Evolutionary conservation across 2,797 vertebrate species (phyloP), one percentile per base, ranked within the genome.

Genomic region (Denticeps clupeoides): DNA sequence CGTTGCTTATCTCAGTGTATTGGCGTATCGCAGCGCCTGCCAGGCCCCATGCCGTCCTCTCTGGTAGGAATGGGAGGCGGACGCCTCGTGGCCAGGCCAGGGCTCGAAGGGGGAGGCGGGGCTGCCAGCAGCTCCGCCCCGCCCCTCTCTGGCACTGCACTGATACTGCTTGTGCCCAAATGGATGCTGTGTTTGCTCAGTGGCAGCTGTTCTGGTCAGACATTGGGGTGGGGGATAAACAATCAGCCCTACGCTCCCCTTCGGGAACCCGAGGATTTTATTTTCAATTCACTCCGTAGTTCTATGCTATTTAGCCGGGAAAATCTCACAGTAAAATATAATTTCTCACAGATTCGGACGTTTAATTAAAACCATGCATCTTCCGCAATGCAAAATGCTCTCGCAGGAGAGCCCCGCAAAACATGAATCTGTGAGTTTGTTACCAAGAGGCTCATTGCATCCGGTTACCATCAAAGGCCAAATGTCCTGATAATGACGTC

Each of bases 211-310:
- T 24, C 10, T 19, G 24, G 2, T 19, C 33, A 15, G 28, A 10
- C 45, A 32, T 29, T 25, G 21, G 18, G 19, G 22, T 21, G 11
- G 8, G 27, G 25, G 25, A 27, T 10, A 7, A 10, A 1, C 26
- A 43, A 29, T 13, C 42, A 53, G 47, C 46, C 32, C 2, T n/a
- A 31, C 56, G 33, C 43, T 2, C 58, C 33, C 49, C 63, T 66
- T 53, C 57, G 41, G 60, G 59, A 27, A 26, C 10, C 7, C n/a
- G n/a, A n/a, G n/a, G n/a, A n/a, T n/a, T 27, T 38, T 71, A 68
- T 55, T 65, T 61, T 58, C 51, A 38, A 25, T 53, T 18, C 59
- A 25, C 6, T 15, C 31, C 32, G 11, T 24, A 11, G 10, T 41
- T n/a, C n/a, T n/a, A n/a, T n/a, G n/a, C n/a, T n/a, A n/a, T n/a